A percentile compares a stretch with the other conserved stretches of the same genome.
Evolutionary conservation across 2,797 vertebrate genomes (phyloP).

Genomic region (Simalia tracyae): DNA sequence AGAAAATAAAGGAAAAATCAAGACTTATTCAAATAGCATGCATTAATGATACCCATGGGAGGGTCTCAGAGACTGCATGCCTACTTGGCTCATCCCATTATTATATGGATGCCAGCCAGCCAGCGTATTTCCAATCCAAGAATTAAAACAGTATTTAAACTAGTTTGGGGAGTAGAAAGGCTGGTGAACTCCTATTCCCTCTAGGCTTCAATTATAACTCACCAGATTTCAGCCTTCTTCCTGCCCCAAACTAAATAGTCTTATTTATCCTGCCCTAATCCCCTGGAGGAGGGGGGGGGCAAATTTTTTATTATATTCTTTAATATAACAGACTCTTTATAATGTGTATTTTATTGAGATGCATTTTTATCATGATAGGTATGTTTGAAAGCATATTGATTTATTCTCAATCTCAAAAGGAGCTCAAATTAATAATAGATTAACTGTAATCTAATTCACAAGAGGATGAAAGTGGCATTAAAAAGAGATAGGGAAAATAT

Average conservation of each 20-base stretch:
- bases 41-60: not conserved
- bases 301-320: not conserved
- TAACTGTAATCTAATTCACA: not conserved
- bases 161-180: not conserved
- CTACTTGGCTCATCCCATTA: not conserved
- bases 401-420: constrained; percentile 1
- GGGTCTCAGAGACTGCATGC: not conserved
- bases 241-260: not conserved
- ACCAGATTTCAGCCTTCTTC: not conserved
- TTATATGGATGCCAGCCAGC: not conserved
- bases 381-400: not conserved
- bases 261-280: not conserved
- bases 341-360: not conserved
- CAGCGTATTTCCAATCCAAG: not conserved
- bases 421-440: not conserved
- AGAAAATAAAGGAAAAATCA: not conserved
- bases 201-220: not conserved
- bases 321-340: not conserved
- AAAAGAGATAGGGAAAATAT: not conserved
- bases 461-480: not conserved
- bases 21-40: not conserved
- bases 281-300: not conserved
- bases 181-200: too few species aligned
- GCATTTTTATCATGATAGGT: not conserved
- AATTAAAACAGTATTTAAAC: not conserved